A percentile compares a stretch with the other conserved stretches of the same genome.
Conservation (phyloP, 2,888 invertebrate species). For the Oligia strigilis region DNA sequence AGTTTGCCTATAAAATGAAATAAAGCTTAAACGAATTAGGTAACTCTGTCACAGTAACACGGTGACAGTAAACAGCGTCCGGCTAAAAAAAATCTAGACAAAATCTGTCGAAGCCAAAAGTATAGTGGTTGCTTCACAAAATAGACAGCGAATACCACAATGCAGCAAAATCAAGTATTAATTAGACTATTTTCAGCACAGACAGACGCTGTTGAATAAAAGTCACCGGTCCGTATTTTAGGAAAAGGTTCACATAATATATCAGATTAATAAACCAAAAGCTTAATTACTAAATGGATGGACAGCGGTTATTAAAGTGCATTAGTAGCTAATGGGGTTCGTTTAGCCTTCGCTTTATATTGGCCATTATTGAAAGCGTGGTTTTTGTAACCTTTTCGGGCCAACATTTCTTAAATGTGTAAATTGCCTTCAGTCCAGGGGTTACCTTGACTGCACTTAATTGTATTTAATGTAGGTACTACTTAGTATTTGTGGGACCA, state of each 20-base stretch:
- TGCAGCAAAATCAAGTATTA: background rate
- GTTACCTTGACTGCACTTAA: background rate
- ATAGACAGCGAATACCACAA: background rate
- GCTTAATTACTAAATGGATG: constrained; percentile 6
- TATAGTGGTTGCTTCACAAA: background rate
- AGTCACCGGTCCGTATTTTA: background rate
- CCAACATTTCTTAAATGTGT: background rate
- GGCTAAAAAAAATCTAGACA: background rate
- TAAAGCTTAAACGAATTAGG: background rate
- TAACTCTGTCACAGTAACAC: background rate
- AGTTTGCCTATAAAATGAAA: background rate
- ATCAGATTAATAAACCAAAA: too few species aligned
- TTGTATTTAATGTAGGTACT: background rate
- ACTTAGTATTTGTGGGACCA: background rate
- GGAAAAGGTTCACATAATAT: background rate
- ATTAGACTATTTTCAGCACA: background rate
- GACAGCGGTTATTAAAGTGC: background rate
- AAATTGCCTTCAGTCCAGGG: background rate
- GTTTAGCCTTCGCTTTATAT: background rate
- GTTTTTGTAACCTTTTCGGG: background rate
- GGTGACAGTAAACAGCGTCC: background rate
- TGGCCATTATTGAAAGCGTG: background rate
- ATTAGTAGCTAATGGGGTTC: background rate
- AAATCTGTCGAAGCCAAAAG: background rate
- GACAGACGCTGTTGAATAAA: background rate